These are phyloP conservation scores for Stictonetta naevosa DNA, from an alignment of 2,113 vertebrate species.

Conservation along the genomic window DNA sequence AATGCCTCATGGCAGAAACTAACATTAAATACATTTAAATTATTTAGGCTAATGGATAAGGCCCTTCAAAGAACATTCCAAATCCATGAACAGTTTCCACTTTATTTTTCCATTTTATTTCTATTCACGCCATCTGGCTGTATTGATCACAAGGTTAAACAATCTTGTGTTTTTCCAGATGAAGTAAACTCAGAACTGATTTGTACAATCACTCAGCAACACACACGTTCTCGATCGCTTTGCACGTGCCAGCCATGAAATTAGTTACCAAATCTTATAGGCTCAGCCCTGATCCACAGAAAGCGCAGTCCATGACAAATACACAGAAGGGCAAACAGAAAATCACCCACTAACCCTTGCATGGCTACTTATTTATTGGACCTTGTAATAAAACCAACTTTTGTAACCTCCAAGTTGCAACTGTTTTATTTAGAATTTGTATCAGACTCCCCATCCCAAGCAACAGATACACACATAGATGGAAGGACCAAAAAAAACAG, in stretches of 20 bases:
- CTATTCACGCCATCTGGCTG: not conserved
- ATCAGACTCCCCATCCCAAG: not conserved
- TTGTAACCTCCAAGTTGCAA: not conserved
- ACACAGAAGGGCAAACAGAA: not conserved
- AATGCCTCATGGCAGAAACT: not conserved
- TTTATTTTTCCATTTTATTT: slow-evolving; percentile 32
- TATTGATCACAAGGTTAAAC: not conserved
- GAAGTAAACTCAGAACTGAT: not conserved
- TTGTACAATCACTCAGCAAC: not conserved
- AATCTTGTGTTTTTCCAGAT: slow-evolving; percentile 3
- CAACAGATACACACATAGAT: not conserved
- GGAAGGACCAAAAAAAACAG: not conserved
- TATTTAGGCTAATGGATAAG: slow-evolving; percentile 1
- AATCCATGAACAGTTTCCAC: not conserved
- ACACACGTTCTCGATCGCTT: not conserved
- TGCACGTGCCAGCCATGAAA: not conserved
- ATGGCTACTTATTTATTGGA: not conserved
- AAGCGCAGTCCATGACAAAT: not conserved
- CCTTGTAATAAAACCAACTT: not conserved
- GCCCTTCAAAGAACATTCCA: not conserved
- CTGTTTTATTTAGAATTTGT: not conserved
- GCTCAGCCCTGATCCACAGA: not conserved
- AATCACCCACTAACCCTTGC: not conserved
- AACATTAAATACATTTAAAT: slow-evolving; percentile 16
- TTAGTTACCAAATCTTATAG: not conserved